These are phyloP conservation scores for Limnephilus rhombicus DNA, from an alignment of 2,888 invertebrate species.

Conservation along the genomic window DNA sequence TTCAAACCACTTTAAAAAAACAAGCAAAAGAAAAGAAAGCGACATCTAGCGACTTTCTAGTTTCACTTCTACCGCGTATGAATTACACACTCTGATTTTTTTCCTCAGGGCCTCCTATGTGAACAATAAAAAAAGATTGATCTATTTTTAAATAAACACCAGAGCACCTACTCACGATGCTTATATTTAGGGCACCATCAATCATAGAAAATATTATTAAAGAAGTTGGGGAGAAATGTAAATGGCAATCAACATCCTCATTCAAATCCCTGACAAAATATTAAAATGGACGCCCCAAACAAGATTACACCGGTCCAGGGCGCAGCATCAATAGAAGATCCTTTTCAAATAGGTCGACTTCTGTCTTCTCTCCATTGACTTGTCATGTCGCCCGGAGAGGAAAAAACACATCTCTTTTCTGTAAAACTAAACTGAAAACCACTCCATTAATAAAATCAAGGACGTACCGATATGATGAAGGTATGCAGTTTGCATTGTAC, in stretches of 20 bases:
- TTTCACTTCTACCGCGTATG: no score
- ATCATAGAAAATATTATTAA: conserved; percentile 54
- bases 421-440: not conserved
- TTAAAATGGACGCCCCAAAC: conserved; percentile 62
- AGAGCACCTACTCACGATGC: not conserved
- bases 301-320: conserved; percentile 51
- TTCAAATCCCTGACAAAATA: conserved; percentile 64
- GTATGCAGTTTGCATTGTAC: not conserved
- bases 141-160: not conserved
- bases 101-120: no score
- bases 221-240: conserved; percentile 56
- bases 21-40: no score
- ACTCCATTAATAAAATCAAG: not conserved
- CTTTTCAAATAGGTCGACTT: conserved; percentile 49
- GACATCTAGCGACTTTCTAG: no score
- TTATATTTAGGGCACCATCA: conserved; percentile 21
- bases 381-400: conserved; percentile 27
- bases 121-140: no score
- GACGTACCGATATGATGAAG: not conserved
- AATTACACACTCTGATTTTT: no score
- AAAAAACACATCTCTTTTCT: conserved; percentile 6
- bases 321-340: conserved; percentile 38
- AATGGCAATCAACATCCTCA: conserved; percentile 61
- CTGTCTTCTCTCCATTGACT: conserved; percentile 14
- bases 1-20: no score